phyloP scores from a whole-genome alignment of 2,113 vertebrate species.

The Sebastes fasciatus region DNA sequence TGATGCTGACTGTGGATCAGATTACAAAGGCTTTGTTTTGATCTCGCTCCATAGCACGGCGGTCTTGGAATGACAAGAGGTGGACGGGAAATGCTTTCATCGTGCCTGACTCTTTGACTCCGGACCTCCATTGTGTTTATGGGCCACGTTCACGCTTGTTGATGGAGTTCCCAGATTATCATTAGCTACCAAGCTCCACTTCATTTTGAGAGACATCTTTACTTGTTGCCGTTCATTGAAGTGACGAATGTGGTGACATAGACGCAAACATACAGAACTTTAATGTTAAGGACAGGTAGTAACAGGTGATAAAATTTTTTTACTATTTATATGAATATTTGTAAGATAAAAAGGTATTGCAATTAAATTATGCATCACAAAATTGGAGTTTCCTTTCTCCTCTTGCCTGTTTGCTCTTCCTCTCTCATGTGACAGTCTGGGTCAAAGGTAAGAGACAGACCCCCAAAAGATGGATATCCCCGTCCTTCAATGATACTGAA shows the following conservation, averaged over 20 bases:
- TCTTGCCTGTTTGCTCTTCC: background rate
- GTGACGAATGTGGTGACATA: background rate
- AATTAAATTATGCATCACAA: conserved; percentile 14
- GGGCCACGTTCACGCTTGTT: conserved; percentile 48
- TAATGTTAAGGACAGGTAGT: background rate
- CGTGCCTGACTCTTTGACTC: conserved; percentile 61
- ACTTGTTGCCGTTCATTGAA: conserved; percentile 4
- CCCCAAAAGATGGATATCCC: conserved; percentile 45
- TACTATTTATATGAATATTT: background rate
- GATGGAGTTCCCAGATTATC: conserved; percentile 59
- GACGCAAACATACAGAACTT: background rate
- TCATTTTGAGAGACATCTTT: conserved; percentile 2
- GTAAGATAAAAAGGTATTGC: background rate
- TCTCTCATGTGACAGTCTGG: conserved; percentile 61
- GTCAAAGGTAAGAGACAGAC: conserved; percentile 71
- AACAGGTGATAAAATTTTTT: background rate
- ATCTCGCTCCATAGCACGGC: conserved; percentile 54
- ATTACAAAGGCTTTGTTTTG: conserved; percentile 79
- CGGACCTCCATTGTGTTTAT: conserved; percentile 66
- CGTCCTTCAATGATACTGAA: conserved; percentile 80
- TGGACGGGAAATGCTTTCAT: conserved; percentile 78
- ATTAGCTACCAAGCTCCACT: conserved; percentile 2
- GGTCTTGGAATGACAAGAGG: conserved; percentile 65
- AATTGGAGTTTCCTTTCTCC: conserved; percentile 67
- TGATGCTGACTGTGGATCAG: conserved; percentile 72